phyloP scores from a whole-genome alignment of 2,797 vertebrate genomes.

The Platalea minor region DNA sequence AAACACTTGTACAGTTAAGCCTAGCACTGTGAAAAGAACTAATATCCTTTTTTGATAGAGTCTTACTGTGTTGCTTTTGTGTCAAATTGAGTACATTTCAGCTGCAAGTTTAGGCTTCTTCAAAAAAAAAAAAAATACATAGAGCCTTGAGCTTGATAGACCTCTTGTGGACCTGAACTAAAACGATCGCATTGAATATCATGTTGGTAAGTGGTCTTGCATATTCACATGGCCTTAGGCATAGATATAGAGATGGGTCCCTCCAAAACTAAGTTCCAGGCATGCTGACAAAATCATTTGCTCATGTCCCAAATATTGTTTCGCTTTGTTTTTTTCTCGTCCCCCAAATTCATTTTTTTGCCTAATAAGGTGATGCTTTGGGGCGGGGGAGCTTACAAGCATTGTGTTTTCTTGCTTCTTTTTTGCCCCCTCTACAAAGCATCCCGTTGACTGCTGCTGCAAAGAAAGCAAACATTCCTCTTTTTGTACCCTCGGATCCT shows the following conservation, averaged over 20 bases:
- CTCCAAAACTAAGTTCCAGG: conserved; percentile 17
- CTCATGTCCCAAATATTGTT: not conserved
- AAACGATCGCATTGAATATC: not conserved
- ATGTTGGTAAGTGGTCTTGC: not conserved
- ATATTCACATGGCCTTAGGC: not conserved
- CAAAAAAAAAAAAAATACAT: not conserved
- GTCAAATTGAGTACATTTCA: not conserved
- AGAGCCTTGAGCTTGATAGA: not conserved
- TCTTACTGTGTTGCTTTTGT: not conserved
- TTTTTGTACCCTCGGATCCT: not conserved
- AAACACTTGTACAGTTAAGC: conserved; percentile 35
- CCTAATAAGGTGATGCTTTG: not conserved
- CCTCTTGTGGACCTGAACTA: not conserved
- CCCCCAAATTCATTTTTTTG: not conserved
- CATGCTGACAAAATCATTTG: conserved; percentile 12
- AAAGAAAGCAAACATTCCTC: not conserved
- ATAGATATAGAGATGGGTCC: not conserved
- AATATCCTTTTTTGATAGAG: not conserved
- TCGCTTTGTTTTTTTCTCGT: not conserved
- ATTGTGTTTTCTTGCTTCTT: not conserved
- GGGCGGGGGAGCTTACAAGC: not conserved
- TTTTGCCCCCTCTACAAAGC: not conserved
- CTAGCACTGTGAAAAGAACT: not conserved
- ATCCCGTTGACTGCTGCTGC: not conserved
- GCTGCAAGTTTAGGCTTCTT: not conserved